Evolutionary conservation across 2,888 invertebrate genomes (phyloP).

Genomic region (Stenodema calcarata): DNA sequence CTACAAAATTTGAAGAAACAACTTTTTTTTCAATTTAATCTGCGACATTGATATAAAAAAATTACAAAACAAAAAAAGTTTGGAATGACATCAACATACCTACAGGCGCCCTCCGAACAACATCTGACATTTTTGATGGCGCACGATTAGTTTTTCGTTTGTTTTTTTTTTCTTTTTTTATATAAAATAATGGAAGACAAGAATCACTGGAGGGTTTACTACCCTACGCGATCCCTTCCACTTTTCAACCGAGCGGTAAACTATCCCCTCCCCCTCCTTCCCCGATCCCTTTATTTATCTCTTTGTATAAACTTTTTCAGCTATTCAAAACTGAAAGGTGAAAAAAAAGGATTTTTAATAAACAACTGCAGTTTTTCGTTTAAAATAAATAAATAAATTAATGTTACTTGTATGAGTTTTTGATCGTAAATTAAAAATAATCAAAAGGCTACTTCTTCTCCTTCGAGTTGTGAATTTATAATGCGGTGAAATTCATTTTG

Average conservation of each 20-base stretch:
- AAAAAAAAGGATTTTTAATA: constrained; percentile 5
- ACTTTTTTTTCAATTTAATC: constrained; percentile 8
- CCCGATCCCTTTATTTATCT: background rate
- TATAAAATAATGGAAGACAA: background rate
- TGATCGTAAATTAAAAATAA: background rate
- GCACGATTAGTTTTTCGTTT: constrained; percentile 24
- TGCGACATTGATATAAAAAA: constrained; percentile 1
- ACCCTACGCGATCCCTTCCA: background rate
- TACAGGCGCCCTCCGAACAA: constrained; percentile 27
- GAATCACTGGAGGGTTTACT: background rate
- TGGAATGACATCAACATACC: background rate
- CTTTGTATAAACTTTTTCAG: constrained; percentile 20
- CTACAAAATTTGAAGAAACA: constrained; percentile 21
- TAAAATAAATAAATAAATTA: background rate
- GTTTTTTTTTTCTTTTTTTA: background rate
- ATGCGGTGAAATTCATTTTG: constrained; percentile 7
- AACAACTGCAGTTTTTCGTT: background rate
- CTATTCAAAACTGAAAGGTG: background rate
- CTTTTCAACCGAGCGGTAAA: constrained; percentile 26
- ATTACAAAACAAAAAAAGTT: constrained; percentile 3
- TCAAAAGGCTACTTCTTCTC: constrained; percentile 12
- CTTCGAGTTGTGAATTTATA: constrained; percentile 28
- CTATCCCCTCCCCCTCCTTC: background rate
- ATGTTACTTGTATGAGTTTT: background rate
- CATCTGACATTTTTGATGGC: background rate